These are phyloP conservation scores for rabbit (Oryctolagus cuniculus) DNA, from an alignment of 2,113 vertebrate species.

Conservation along the genomic window mOryCun1.1 NC_091442.1:116034001-116034500, in stretches of 20 bases:
- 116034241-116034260: not conserved
- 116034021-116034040: too few species aligned
- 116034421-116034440: not conserved
- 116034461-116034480: not conserved
- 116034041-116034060: too few species aligned
- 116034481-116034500: not conserved
- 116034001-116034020: too few species aligned
- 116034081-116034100: constrained; percentile 29
- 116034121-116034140: not conserved
- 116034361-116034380: too few species aligned
- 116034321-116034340: too few species aligned
- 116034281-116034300: not conserved
- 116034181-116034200: not conserved
- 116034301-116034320: too few species aligned
- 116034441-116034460: not conserved
- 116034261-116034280: constrained; percentile 15
- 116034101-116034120: not conserved
- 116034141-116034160: not conserved
- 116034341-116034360: too few species aligned
- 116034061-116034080: too few species aligned
- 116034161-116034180: not conserved
- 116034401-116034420: not conserved
- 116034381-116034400: too few species aligned
- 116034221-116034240: not conserved
- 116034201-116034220: not conserved